Base-by-base conservation (phyloP, 2,888 invertebrate genomes). In the Ornithoptera alexandrae region DNA sequence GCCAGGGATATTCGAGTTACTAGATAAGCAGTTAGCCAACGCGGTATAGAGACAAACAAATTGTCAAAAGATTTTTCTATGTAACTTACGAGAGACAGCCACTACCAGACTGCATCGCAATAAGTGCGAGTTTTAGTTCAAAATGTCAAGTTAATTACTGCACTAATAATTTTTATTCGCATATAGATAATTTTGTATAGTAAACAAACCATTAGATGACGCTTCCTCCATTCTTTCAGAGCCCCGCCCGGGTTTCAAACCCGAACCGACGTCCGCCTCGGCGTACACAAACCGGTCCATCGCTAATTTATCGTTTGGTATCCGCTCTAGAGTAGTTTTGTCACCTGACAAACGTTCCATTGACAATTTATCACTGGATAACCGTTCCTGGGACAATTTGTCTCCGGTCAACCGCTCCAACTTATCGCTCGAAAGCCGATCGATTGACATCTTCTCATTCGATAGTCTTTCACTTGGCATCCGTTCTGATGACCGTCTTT, bases 211-310 rank as follows among this genome's bases (percentile, higher is more conserved):
- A 67, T 85, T 87, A 12, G 87, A 85, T 12, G 85, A 83, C 46
- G 86, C 82, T 59, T 90, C 89, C 68, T 88, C 88, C 0, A 86
- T 78, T 56, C 89, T 76, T 74, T 89, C 89, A 0, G 87, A 87
- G 3, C 85, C 87, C 18, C 88, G 79, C 0, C 84, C 86, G 17
- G 85, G 78, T 73, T 89, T 89, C 46, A 86, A 68, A 0, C 84
- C 90, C 10, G 89, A 88, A 0, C 91, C 91, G 20, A 92, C 90
- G 58, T 92, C 92, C 8, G 92, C 92, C 73, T 92, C 92, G 0
- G 91, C 92, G 39, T 85, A 77, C 46, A 91, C 84, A 73, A 83
- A 90, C 30, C 82, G 74, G 69, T 81, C 81, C 71, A 76, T 69
- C 42, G 71, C 72, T 59, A 74, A 72, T 70, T 72, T 83, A 74